Base-by-base conservation (phyloP, 2,888 invertebrate genomes). In the Spilosoma lubricipeda region DNA sequence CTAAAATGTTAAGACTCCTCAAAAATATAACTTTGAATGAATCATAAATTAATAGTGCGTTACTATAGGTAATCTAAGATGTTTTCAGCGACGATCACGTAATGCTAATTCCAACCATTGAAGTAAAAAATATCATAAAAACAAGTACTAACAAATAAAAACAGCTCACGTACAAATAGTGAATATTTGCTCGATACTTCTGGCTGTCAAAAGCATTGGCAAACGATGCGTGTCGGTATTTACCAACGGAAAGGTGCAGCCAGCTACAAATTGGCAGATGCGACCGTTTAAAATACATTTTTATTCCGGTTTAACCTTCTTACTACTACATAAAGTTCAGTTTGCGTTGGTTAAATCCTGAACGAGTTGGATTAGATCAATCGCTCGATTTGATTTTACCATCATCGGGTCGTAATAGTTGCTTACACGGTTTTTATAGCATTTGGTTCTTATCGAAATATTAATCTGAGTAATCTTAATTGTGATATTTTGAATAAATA, bases 191-290 rank as follows among this genome's bases (percentile, higher is more conserved):
- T 83, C 89, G 85, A 88, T 88, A 90, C 87, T 90, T 87, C 87
- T 87, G 90, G 87, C 93, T 93, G 93, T 93, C 93, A 93, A 93
- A 93, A 93, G 93, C 91, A 90, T 91, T 86, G 90, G 92, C 87
- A 92, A 93, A 93, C 93, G 91, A 89, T 90, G 83, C 88, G 87
- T 88, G 82, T 85, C 85, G 81, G 90, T 88, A 91, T 93, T 93
- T 93, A 92, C 93, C 89, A 86, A 87, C 86, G 86, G 86, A 90
- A 48, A 71, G 71, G 87, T 88, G 86, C 88, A 90, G 87, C 84
- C 86, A 85, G 88, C 87, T 91, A 91, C 91, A 91, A 92, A 91
- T 91, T 91, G 90, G 87, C 89, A 88, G 88, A 89, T 88, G 85
- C 85, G 84, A 85, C 84, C 79, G 84, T 83, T 81, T 81, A 87